A percentile compares a stretch with the other conserved stretches of the same genome.
Conservation (phyloP, 1,140 invertebrate species). For the Hermetia illucens region DNA sequence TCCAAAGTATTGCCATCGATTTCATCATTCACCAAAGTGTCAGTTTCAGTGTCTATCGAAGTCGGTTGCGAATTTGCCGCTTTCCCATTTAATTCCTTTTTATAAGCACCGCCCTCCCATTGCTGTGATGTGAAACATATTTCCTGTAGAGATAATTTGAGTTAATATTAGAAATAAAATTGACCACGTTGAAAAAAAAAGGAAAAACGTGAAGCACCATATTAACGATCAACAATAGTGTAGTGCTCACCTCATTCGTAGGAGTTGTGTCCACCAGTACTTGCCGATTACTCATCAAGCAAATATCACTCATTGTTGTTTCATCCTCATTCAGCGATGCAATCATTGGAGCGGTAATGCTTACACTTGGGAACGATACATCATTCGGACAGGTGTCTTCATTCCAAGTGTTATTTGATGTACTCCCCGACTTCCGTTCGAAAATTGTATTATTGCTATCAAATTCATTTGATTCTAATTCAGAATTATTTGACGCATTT, state of each 20-base stretch:
- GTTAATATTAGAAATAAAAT: too few species aligned
- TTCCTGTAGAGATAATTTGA: too few species aligned
- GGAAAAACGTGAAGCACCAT: too few species aligned
- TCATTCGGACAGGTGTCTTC: slow-evolving; percentile 59
- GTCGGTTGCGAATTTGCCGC: slow-evolving; percentile 10
- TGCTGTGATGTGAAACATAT: too few species aligned
- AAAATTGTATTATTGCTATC: background rate
- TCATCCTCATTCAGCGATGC: slow-evolving; percentile 50
- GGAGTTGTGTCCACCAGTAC: slow-evolving; percentile 11
- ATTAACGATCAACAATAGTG: too few species aligned
- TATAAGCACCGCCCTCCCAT: too few species aligned
- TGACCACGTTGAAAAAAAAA: too few species aligned
- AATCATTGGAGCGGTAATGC: slow-evolving; percentile 52
- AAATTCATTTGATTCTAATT: background rate
- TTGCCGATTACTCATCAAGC: slow-evolving; percentile 33
- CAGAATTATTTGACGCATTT: slow-evolving; percentile 11
- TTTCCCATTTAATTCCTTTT: too few species aligned
- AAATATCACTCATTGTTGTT: slow-evolving; percentile 22
- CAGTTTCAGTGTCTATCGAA: slow-evolving; percentile 15
- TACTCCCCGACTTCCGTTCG: slow-evolving; percentile 12
- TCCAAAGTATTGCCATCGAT: background rate
- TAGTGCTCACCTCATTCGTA: slow-evolving; percentile 5
- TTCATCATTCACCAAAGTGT: slow-evolving; percentile 12
- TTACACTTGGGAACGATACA: slow-evolving; percentile 62
- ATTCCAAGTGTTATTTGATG: slow-evolving; percentile 54